Evolutionary conservation across 2,888 invertebrate species (phyloP).

Genomic region (Cheilosia soror): DNA sequence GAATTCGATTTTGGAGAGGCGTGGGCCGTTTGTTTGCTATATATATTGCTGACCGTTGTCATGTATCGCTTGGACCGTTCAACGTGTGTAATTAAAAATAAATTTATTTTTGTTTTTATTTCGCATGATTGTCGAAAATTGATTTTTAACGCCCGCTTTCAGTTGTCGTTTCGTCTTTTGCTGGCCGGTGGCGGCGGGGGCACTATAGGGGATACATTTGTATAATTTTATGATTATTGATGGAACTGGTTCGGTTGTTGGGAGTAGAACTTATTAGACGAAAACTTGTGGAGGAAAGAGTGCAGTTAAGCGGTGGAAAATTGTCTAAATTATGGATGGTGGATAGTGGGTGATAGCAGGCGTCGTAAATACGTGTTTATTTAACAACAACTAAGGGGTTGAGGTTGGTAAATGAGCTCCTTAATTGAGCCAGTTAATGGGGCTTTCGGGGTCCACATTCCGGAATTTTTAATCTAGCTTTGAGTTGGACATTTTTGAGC

Average conservation of each 20-base stretch:
- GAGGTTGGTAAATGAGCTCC: background rate
- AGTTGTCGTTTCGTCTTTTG: background rate
- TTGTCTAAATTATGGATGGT: slow-evolving; percentile 50
- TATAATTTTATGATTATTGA: slow-evolving; percentile 71
- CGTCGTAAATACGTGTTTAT: slow-evolving; percentile 20
- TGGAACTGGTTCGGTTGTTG: slow-evolving; percentile 51
- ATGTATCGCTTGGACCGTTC: background rate
- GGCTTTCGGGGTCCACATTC: background rate
- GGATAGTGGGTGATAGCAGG: slow-evolving; percentile 52
- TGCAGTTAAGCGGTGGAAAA: slow-evolving; percentile 56
- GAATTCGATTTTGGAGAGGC: background rate
- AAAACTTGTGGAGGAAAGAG: too few species aligned
- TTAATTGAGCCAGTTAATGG: too few species aligned
- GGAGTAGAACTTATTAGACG: background rate
- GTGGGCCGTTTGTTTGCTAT: slow-evolving; percentile 57
- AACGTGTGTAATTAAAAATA: slow-evolving; percentile 48
- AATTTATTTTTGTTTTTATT: slow-evolving; percentile 71
- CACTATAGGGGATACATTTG: background rate
- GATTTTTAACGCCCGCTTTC: slow-evolving; percentile 55
- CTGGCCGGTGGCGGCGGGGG: background rate
- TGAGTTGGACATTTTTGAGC: too few species aligned
- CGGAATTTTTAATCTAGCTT: background rate
- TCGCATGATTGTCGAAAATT: slow-evolving; percentile 68
- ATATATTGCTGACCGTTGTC: background rate
- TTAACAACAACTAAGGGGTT: background rate